Base-by-base conservation (phyloP, 2,888 invertebrate genomes). In the Sarcophaga carnaria region DNA sequence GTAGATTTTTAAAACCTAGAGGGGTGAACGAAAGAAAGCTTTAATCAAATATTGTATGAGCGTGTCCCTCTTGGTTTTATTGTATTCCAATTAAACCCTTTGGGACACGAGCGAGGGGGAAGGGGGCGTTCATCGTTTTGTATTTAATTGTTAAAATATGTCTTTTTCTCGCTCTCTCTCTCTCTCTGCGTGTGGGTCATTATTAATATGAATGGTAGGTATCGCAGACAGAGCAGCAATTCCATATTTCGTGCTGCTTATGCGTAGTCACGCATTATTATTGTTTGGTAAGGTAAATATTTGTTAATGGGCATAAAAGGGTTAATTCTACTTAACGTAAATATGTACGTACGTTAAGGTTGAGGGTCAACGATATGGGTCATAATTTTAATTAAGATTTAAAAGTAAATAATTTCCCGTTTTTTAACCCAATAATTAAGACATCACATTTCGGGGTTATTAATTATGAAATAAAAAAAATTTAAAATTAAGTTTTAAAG, bases 191-290 rank as follows among this genome's bases (percentile, higher is more conserved):
- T 69, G 71, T 45, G 75, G 22, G 45, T 75, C 59, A 67, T 62
- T 80, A 14, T 81, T 75, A 82, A 87, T 88, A 89, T 14, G 88
- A 88, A 88, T 89, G 88, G 88, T 90, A 37, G 37, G 17, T 81
- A 70, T 14, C 47, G 17, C 67, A 63, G 25, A 63, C 63, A 78
- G 67, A 59, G 59, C 45, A 70, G 54, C 17, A 25, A 62, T 75
- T 27, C 27, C 62, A 22, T 71, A 84, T 67, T 66, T 20, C 49
- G n/a, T 22, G 60, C 59, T 79, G 62, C 59, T 83, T 90, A 92
- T 92, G 92, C 92, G 90, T 91, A 91, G 92, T 91, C 92, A 92
- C 92, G 92, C 92, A 90, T 91, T 91, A 91, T 92, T 92, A 91
- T 91, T 84, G 81, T 84, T 90, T 83, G 11, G 74, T 74, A 22